A percentile compares a stretch with the other conserved stretches of the same genome.
These are phyloP conservation scores for Sitta europaea DNA, from an alignment of 2,113 vertebrate species.

Conservation along the genomic window DNA sequence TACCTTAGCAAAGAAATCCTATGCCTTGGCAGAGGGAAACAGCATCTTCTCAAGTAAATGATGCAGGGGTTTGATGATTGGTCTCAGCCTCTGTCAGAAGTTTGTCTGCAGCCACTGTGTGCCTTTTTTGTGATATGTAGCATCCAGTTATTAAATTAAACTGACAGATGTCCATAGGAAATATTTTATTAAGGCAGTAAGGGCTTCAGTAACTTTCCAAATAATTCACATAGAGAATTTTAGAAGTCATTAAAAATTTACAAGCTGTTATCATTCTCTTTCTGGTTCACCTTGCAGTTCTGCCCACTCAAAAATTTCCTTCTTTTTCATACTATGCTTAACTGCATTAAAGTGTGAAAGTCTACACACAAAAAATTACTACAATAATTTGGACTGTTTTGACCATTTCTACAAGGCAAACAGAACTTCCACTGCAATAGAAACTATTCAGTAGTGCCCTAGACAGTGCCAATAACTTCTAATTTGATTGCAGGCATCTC, in stretches of 20 bases:
- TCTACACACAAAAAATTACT: neutral
- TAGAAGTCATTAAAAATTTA: neutral
- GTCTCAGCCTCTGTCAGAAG: neutral
- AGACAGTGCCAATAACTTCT: neutral
- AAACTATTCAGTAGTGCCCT: neutral
- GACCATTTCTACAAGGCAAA: neutral
- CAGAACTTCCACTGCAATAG: neutral
- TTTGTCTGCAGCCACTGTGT: neutral
- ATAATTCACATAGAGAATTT: neutral
- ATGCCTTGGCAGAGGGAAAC: neutral
- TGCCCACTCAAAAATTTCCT: neutral
- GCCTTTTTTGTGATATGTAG: neutral
- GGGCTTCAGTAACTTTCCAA: neutral
- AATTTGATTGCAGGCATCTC: neutral
- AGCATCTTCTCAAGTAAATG: neutral
- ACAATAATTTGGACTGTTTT: neutral
- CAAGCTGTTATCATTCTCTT: neutral
- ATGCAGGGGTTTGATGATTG: neutral
- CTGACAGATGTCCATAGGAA: neutral
- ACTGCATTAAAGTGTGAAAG: neutral
- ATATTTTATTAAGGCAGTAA: neutral
- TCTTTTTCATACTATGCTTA: neutral
- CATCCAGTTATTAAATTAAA: neutral
- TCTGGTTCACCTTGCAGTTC: neutral
- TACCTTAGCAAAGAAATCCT: neutral